Evolutionary conservation across 2,113 vertebrate species (phyloP).

Genomic region (Lipophrys pholis): DNA sequence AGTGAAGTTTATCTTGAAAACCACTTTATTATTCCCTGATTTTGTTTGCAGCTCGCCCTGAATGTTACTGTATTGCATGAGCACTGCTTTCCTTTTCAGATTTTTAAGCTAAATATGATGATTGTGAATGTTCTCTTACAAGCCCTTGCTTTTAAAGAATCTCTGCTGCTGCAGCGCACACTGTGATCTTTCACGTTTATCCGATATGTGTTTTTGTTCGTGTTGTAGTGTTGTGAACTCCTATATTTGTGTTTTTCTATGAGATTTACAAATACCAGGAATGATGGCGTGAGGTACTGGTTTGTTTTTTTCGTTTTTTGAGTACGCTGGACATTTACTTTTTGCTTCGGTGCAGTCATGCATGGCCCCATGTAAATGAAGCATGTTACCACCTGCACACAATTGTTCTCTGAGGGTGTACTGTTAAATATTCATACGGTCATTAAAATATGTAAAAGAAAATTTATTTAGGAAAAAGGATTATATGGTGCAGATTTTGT

Average conservation of each 20-base stretch:
- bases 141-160: constrained; percentile 17
- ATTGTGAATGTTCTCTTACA: constrained; percentile 39
- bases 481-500: constrained; percentile 33
- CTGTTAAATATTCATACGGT: constrained; percentile 2
- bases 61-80: constrained; percentile 18
- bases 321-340: constrained; percentile 6
- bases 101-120: constrained; percentile 39
- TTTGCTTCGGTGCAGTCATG: constrained; percentile 12
- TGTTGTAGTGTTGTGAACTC: constrained; percentile 11
- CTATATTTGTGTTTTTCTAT: not conserved
- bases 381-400: constrained; percentile 35
- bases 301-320: not conserved
- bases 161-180: constrained; percentile 53
- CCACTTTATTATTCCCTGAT: not conserved
- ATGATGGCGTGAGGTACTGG: not conserved
- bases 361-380: constrained; percentile 1
- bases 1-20: not conserved
- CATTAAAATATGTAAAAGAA: constrained; percentile 18
- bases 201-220: not conserved
- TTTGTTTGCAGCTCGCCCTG: not conserved
- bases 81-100: constrained; percentile 7
- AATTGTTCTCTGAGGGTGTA: constrained; percentile 5
- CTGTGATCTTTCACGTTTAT: constrained; percentile 19
- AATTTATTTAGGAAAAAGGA: not conserved
- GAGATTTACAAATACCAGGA: not conserved